Conservation (phyloP, 2,797 vertebrate species). For the Pempheris klunzingeri region DNA sequence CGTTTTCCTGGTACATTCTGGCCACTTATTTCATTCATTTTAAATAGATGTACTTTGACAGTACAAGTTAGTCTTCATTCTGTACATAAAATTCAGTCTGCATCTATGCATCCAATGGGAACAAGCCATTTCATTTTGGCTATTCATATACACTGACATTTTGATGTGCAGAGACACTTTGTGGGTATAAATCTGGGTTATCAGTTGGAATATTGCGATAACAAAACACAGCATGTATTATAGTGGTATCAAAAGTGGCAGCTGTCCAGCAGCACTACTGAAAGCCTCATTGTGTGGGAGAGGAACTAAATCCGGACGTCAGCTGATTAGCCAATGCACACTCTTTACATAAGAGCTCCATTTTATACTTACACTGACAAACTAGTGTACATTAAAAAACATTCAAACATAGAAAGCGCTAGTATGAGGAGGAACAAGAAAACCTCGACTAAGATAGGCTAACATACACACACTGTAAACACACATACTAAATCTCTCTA, state of each 20-base stretch:
- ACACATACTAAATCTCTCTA: slow-evolving; percentile 1
- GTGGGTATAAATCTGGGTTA: slow-evolving; percentile 15
- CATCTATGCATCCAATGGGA: neutral
- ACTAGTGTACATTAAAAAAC: slow-evolving; percentile 2
- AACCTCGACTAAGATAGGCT: slow-evolving; percentile 1
- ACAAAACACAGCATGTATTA: slow-evolving; percentile 27
- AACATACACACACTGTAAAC: slow-evolving; percentile 1
- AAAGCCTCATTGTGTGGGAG: slow-evolving; percentile 43
- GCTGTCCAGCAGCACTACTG: slow-evolving; percentile 22
- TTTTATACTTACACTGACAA: slow-evolving; percentile 12
- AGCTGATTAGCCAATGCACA: slow-evolving; percentile 35
- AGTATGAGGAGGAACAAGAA: slow-evolving; percentile 10
- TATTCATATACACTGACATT: neutral
- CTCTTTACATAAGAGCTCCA: slow-evolving; percentile 19
- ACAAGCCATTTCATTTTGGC: neutral
- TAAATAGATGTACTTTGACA: neutral
- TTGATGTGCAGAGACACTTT: neutral
- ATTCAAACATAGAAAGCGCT: neutral
- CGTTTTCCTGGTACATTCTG: neutral
- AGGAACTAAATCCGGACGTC: slow-evolving; percentile 27
- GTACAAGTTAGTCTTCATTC: neutral
- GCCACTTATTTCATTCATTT: neutral
- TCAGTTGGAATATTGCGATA: slow-evolving; percentile 20
- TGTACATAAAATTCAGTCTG: neutral
- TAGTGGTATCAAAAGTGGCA: slow-evolving; percentile 12